phyloP scores from a whole-genome alignment of 23 tunicate species.

The Styela clava region DNA sequence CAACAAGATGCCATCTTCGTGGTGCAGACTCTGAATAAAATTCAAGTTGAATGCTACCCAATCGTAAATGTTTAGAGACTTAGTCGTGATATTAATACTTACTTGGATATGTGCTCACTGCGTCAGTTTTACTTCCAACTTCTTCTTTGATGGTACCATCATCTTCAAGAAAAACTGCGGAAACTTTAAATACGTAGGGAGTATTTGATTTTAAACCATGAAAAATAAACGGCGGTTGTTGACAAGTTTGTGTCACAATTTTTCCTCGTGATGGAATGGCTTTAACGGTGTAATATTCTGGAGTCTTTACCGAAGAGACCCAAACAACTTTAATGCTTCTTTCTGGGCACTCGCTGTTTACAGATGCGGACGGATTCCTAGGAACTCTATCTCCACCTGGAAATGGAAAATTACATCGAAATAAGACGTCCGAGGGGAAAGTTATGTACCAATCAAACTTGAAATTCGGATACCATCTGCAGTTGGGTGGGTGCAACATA shows the following conservation, averaged over 20 bases:
- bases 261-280: not conserved
- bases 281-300: not conserved
- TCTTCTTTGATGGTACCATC: not conserved
- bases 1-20: too few relatives aligned
- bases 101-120: not conserved
- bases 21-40: too few relatives aligned
- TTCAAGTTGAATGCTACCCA: too few relatives aligned
- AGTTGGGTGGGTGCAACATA: too few relatives aligned
- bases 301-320: not conserved
- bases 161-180: not conserved
- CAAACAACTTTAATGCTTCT: not conserved
- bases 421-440: too few relatives aligned
- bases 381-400: not conserved
- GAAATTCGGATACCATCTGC: too few relatives aligned
- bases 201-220: not conserved
- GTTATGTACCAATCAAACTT: too few relatives aligned
- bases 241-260: not conserved
- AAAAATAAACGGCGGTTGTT: not conserved
- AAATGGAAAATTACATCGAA: too few relatives aligned
- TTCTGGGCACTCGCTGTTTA: not conserved
- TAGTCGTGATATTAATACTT: too few relatives aligned
- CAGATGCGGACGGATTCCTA: not conserved
- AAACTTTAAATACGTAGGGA: not conserved
- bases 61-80: too few relatives aligned
- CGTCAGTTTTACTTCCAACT: not conserved